phyloP scores from a whole-genome alignment of 2,113 vertebrate species.

The Corythaixoides concolor region DNA sequence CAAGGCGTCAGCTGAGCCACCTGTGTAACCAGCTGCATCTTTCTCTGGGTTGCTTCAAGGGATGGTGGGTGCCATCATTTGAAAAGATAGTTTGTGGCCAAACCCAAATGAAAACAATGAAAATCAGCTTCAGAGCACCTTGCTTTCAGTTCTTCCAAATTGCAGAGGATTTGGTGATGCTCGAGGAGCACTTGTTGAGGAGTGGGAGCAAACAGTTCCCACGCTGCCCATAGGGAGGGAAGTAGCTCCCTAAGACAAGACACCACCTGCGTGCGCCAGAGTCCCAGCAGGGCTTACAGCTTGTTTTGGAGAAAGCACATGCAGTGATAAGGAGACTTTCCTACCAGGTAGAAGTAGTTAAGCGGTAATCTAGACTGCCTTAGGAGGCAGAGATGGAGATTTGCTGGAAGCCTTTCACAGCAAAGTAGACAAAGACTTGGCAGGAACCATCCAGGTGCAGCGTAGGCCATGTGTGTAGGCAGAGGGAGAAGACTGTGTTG shows the following conservation, averaged over 20 bases:
- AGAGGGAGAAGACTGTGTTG: not conserved
- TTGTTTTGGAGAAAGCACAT: not conserved
- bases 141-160: not conserved
- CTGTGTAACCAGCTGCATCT: not conserved
- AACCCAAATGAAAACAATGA: not conserved
- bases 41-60: not conserved
- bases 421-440: not conserved
- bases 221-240: accelerated
- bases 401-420: slow-evolving; percentile 9
- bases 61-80: not conserved
- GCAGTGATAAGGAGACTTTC: not conserved
- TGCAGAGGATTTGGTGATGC: not conserved
- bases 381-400: not conserved
- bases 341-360: not conserved
- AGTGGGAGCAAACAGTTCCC: not conserved
- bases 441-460: not conserved
- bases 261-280: not conserved
- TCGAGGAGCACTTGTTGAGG: not conserved
- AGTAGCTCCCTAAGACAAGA: not conserved
- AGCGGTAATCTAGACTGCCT: slow-evolving; percentile 1
- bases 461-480: not conserved
- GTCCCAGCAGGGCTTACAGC: not conserved
- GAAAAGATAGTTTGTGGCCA: not conserved
- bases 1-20: not conserved
- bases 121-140: not conserved